Conservation (phyloP, 2,797 vertebrate species). For the Mycteria americana region DNA sequence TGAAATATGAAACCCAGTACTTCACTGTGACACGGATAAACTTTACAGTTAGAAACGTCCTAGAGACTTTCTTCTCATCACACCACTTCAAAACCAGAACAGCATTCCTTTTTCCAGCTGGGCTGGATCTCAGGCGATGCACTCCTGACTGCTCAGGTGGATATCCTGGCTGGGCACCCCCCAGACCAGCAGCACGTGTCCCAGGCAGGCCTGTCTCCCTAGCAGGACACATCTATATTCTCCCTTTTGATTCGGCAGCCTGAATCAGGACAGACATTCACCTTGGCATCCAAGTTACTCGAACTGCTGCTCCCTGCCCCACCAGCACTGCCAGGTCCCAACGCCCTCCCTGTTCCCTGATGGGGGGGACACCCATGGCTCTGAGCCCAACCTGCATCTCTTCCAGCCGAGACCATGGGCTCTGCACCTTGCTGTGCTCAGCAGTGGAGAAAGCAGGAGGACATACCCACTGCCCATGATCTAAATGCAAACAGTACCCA, state of each 20-base stretch:
- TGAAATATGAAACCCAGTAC: neutral
- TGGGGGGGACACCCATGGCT: neutral
- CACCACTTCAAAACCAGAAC: neutral
- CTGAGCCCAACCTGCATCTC: neutral
- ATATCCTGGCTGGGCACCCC: neutral
- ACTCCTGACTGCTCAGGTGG: neutral
- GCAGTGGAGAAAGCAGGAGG: neutral
- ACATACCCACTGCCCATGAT: neutral
- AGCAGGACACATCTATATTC: neutral
- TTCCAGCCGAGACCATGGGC: neutral
- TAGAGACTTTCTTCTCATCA: neutral
- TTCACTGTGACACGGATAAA: neutral
- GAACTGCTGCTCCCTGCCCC: neutral
- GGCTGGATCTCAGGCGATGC: neutral
- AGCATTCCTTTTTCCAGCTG: neutral
- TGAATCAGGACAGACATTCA: neutral
- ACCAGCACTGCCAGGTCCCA: neutral
- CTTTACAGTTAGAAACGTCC: neutral
- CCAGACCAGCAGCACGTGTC: rapidly evolving
- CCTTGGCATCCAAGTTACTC: neutral
- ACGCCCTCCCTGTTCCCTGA: neutral
- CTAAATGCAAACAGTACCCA: neutral
- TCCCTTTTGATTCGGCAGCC: neutral
- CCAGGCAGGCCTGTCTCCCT: neutral
- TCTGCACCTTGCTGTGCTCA: rapidly evolving